phyloP scores from a whole-genome alignment of 2,797 vertebrate species.

The Ctenosaura bakeri region DNA sequence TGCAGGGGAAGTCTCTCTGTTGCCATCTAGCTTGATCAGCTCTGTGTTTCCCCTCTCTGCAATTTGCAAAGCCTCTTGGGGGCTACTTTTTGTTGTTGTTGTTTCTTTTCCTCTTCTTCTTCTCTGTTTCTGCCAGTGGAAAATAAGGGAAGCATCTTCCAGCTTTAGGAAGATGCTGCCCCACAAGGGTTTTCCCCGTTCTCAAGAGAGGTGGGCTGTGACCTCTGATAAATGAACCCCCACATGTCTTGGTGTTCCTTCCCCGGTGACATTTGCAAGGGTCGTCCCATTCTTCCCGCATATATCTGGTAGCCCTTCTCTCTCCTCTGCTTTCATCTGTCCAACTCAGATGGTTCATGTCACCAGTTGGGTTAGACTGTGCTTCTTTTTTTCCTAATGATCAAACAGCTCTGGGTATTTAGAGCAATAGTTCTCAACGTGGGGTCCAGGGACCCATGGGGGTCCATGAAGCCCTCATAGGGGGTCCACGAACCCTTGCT shows the following conservation, averaged over 20 bases:
- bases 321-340: background rate
- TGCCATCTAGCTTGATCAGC: conserved; percentile 5
- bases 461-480: too few relatives aligned
- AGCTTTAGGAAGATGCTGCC: background rate
- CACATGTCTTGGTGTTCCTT: background rate
- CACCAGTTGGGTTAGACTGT: too few relatives aligned
- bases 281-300: background rate
- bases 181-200: background rate
- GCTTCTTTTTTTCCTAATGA: background rate
- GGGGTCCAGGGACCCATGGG: too few relatives aligned
- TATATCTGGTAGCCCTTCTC: background rate
- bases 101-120: too few relatives aligned
- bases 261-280: background rate
- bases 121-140: background rate
- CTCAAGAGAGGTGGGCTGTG: background rate
- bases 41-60: background rate
- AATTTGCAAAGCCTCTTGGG: conserved; percentile 27
- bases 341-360: background rate
- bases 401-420: background rate
- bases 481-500: too few relatives aligned
- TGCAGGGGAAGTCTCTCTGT: conserved; percentile 53
- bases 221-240: background rate
- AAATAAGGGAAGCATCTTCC: background rate
- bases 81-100: too few relatives aligned
- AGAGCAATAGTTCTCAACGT: too few relatives aligned